Evolutionary conservation across 2,113 vertebrate genomes (phyloP).

Genomic region (Trachemys scripta): DNA sequence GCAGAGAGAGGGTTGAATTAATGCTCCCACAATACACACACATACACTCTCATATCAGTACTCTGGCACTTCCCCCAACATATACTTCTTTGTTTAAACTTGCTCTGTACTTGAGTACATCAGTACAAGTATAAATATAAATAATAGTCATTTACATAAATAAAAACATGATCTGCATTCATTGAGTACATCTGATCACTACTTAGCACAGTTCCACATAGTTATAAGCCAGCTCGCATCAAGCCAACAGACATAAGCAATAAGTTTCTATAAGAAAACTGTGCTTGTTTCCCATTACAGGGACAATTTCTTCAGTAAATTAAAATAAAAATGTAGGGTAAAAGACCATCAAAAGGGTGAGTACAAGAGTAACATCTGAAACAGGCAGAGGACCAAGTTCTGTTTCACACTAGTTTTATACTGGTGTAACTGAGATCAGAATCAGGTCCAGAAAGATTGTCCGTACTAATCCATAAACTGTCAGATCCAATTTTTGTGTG

Average conservation of each 20-base stretch:
- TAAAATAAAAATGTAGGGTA: background rate
- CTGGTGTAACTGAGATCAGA: background rate
- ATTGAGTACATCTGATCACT: fast-evolving
- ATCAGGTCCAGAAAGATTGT: background rate
- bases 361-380: background rate
- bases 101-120: background rate
- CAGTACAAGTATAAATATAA: background rate
- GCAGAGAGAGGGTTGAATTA: background rate
- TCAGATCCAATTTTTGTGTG: background rate
- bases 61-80: background rate
- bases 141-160: background rate
- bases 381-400: background rate
- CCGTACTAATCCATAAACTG: background rate
- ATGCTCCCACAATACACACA: background rate
- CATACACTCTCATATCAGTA: background rate
- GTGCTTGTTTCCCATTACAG: background rate
- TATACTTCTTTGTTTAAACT: background rate
- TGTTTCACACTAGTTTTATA: background rate
- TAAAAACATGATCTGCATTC: background rate
- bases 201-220: background rate
- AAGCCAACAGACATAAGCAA: background rate
- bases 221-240: background rate
- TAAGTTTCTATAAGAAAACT: background rate
- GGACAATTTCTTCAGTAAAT: background rate
- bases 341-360: background rate